Evolutionary conservation across 1,140 invertebrate species (phyloP), one percentile per base, ranked within the genome.

Genomic region (Pachypsylla venusta): DNA sequence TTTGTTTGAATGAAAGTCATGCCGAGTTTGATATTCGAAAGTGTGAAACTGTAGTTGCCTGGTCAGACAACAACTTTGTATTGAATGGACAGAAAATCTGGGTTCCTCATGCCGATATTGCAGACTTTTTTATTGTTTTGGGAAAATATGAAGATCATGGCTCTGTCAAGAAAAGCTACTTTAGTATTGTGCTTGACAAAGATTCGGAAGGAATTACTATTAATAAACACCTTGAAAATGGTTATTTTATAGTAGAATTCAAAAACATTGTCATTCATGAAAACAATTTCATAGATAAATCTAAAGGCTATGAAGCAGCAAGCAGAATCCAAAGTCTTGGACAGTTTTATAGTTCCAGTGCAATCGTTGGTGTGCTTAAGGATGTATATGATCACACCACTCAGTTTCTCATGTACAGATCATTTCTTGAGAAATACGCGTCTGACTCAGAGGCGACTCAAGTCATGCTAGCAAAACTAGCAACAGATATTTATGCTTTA

Each of bases 401-500:
- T 54, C 20, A 27, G 2, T 54, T 53, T 54, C 7, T 60, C 1
- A 54, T 30, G 13, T 7, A 53, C 20, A 28, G 58, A 4, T 22
- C 42, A 48, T 48, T 48, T 19, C 42, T 48, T 19, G 4, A 48
- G n/a, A 48, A 48, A 48, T 48, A 48, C n/a, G 4, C n/a, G 16
- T n/a, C 42, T 48, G 42, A 48, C 22, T 48, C 22, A 19, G 42
- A 48, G 4, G n/a, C 7, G 22, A 48, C 62, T 14, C 35, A 62
- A 7, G 48, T 58, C 16, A 61, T 58, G 55, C 2, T 65, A 12
- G 58, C 60, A 2, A 60, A 58, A 20, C 28, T 61, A 25, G 20
- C 59, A 16, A 40, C 56, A 3, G 61, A 62, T 22, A 58, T 65
- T 24, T 66, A 66, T 35, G 55, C 61, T 53, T 42, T 66, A 3